Percentiles rank a stretch among this genome's conserved stretches.
Conservation (phyloP, 2,888 invertebrate genomes). For the Drosophila paranaensis region DNA sequence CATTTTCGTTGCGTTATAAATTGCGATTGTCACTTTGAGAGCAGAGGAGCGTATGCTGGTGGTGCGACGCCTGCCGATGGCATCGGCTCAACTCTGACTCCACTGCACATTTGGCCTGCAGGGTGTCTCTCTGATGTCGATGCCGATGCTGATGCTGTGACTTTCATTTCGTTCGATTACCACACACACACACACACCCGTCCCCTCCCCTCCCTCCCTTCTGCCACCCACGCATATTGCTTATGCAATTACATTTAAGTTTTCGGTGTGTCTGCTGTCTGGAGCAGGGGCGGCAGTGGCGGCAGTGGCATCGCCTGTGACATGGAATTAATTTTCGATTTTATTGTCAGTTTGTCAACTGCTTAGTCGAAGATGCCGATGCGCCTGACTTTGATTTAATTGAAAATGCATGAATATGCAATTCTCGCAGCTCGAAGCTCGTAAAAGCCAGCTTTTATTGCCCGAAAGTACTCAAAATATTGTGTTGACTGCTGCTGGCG, state of each 20-base stretch:
- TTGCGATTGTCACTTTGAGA: conserved; percentile 74
- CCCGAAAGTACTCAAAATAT: conserved; percentile 40
- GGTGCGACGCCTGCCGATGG: conserved; percentile 14
- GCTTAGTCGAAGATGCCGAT: conserved; percentile 46
- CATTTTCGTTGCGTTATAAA: conserved; percentile 80
- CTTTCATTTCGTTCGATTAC: conserved; percentile 60
- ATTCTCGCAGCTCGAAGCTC: conserved; percentile 58
- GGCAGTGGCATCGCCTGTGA: conserved; percentile 49
- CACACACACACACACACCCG: not conserved
- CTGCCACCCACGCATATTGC: conserved; percentile 12
- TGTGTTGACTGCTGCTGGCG: conserved; percentile 23
- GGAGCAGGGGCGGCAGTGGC: conserved; percentile 19
- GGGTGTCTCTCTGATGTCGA: conserved; percentile 32
- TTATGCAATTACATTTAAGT: conserved; percentile 75
- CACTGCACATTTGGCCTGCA: conserved; percentile 32
- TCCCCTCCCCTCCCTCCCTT: not conserved
- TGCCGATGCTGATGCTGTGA: conserved; percentile 34
- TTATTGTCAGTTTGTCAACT: conserved; percentile 76
- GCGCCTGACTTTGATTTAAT: conserved; percentile 76
- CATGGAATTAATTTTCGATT: conserved; percentile 80
- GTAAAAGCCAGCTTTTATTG: conserved; percentile 45
- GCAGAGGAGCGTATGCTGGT: conserved; percentile 33
- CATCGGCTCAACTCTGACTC: not conserved
- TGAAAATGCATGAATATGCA: conserved; percentile 80
- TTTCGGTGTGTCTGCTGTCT: conserved; percentile 36